phyloP scores from a whole-genome alignment of 2,888 invertebrate genomes.

The Abrostola triplasia region DNA sequence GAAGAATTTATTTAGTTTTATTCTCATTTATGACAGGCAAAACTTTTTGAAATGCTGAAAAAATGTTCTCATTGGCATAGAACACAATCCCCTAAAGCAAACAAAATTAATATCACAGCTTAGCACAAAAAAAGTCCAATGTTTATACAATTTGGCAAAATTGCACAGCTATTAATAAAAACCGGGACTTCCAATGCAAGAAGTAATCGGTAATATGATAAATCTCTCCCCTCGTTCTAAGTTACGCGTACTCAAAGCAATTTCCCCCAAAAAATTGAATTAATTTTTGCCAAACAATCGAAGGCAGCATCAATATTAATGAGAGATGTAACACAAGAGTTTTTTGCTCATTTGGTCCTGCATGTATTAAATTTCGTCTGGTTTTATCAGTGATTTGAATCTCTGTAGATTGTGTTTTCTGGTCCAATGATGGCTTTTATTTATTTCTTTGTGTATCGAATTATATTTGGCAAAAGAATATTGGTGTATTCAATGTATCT shows the following conservation, averaged over 20 bases:
- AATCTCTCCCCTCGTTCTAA: slow-evolving; percentile 67
- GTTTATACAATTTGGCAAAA: slow-evolving; percentile 75
- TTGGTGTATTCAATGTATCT: neutral
- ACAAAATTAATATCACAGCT: slow-evolving; percentile 59
- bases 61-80: neutral
- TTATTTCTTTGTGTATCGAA: slow-evolving; percentile 3
- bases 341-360: slow-evolving; percentile 61
- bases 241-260: slow-evolving; percentile 61
- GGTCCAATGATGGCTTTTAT: neutral
- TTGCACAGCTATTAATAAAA: slow-evolving; percentile 80
- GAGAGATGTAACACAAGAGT: slow-evolving; percentile 56
- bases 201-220: slow-evolving; percentile 84
- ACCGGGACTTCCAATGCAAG: slow-evolving; percentile 69
- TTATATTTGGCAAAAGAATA: neutral
- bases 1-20: no score
- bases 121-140: slow-evolving; percentile 57
- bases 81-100: slow-evolving; percentile 32
- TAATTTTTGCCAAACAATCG: slow-evolving; percentile 81
- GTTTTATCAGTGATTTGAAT: slow-evolving; percentile 10
- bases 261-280: slow-evolving; percentile 82
- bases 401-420: slow-evolving; percentile 14
- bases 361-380: slow-evolving; percentile 34
- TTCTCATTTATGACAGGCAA: no score
- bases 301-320: slow-evolving; percentile 76
- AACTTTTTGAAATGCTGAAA: neutral